Evolutionary conservation across 2,797 vertebrate species (phyloP).

Genomic region (Sebastes matsubarae): DNA sequence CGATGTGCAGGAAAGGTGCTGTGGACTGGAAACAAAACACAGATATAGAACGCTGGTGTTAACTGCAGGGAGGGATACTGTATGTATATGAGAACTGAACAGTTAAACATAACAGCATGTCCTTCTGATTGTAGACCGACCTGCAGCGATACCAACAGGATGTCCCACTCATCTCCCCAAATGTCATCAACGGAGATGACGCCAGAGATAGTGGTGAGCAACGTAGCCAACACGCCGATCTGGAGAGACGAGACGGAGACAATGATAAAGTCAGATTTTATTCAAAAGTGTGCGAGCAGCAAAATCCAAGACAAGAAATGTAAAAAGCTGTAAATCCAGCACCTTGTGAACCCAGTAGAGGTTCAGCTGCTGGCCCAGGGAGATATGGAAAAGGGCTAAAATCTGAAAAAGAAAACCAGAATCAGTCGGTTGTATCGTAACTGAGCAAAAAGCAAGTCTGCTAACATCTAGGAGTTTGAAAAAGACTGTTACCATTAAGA

Average conservation of each 20-base stretch:
- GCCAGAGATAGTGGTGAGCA: slow-evolving; percentile 88
- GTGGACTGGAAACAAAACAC: slow-evolving; percentile 83
- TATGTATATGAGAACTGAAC: not conserved
- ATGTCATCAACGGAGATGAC: slow-evolving; percentile 89
- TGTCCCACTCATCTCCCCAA: slow-evolving; percentile 93
- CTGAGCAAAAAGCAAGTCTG: not conserved
- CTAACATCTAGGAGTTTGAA: not conserved
- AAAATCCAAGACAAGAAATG: not conserved
- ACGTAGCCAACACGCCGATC: slow-evolving; percentile 87
- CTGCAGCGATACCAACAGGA: slow-evolving; percentile 92
- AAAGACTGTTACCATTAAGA: slow-evolving; percentile 85
- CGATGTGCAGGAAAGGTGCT: slow-evolving; percentile 94
- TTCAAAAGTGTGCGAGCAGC: not conserved
- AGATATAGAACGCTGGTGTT: not conserved
- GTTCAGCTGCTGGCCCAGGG: slow-evolving; percentile 85
- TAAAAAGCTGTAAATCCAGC: not conserved
- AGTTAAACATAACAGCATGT: not conserved
- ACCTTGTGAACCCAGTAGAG: slow-evolving; percentile 88
- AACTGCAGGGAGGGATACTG: too few species aligned
- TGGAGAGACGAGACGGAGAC: slow-evolving; percentile 59
- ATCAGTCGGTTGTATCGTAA: not conserved
- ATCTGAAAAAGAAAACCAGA: slow-evolving; percentile 63
- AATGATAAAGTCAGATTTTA: not conserved
- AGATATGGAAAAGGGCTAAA: slow-evolving; percentile 83
- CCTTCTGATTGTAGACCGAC: slow-evolving; percentile 68